Conservation (phyloP, 2,797 vertebrate genomes). For the Myotis findleyi region DNA sequence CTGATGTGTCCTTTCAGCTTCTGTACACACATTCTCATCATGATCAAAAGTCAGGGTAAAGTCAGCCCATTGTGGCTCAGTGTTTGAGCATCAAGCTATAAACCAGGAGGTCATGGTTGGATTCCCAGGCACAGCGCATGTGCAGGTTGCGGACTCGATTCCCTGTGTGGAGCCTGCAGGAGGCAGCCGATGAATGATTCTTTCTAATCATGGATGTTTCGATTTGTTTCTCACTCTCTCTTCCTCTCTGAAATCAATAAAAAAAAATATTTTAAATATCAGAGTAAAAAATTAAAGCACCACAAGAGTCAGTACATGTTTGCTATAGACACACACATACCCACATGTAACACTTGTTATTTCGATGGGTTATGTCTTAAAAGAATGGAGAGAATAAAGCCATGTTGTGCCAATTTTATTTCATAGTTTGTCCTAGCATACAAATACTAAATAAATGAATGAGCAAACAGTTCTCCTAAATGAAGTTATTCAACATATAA, state of each 20-base stretch:
- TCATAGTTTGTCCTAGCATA: background rate
- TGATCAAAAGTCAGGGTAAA: background rate
- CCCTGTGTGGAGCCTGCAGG: too few species aligned
- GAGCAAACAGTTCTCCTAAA: background rate
- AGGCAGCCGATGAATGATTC: too few species aligned
- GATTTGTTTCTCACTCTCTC: too few species aligned
- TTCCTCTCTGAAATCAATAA: too few species aligned
- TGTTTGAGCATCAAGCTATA: too few species aligned
- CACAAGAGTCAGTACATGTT: background rate
- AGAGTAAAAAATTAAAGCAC: background rate
- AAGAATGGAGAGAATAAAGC: background rate
- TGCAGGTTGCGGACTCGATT: too few species aligned
- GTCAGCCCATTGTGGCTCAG: too few species aligned
- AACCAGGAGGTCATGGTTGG: too few species aligned
- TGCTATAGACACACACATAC: background rate
- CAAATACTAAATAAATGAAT: background rate
- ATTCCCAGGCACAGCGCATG: too few species aligned
- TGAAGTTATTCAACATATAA: background rate
- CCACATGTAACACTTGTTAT: background rate
- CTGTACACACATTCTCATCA: background rate
- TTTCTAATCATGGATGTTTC: too few species aligned
- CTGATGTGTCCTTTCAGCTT: background rate
- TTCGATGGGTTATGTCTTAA: background rate
- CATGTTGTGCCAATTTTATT: background rate
- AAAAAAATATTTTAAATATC: too few species aligned